Base-by-base conservation (phyloP, 2,888 invertebrate species). In the Asteroscopus sphinx region DNA sequence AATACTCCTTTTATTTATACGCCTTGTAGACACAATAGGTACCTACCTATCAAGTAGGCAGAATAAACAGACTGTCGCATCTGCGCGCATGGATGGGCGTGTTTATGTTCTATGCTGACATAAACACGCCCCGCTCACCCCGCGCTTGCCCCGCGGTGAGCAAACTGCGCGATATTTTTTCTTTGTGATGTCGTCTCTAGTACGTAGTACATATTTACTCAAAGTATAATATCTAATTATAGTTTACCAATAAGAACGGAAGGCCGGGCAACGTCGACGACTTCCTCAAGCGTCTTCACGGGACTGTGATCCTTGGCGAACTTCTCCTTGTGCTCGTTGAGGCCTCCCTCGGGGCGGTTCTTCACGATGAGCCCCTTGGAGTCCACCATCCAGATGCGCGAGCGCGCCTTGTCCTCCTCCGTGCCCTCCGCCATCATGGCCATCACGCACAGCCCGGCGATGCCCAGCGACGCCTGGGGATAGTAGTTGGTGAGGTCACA, bases 311-410 rank as follows among this genome's bases (percentile, higher is more conserved):
- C 95, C 77, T 98, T 96, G 0, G 99, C 98, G 88, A 98, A 99
- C 56, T 95, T 95, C 56, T 94, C 92, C 89, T 99, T 99, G 88
- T 99, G 98, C 56, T 96, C 97, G 58, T 95, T 95, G 39, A 98
- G 79, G 0, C 97, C 97, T 8, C 98, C 98, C 70, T 96, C 96
- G 5, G 98, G 97, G 41, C 99, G 69, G 90, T 98, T 94, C 88
- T 97, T 97, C 0, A 98, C 98, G 82, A 99, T 97, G 15, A 99
- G 95, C 0, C 99, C 99, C 80, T 97, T 97, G 17, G 98, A 98
- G 92, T 99, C 99, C 42, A 99, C 97, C 96, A 99, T 96, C 97
- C 97, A 99, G 81, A 99, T 98, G 82, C 96, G 97, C 1, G 89
- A 89, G 57, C 96, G 95, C 0, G 99, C 99, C 5, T 97, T 97